Base-by-base conservation (phyloP, 2,888 invertebrate species). In the Merodon equestris region DNA sequence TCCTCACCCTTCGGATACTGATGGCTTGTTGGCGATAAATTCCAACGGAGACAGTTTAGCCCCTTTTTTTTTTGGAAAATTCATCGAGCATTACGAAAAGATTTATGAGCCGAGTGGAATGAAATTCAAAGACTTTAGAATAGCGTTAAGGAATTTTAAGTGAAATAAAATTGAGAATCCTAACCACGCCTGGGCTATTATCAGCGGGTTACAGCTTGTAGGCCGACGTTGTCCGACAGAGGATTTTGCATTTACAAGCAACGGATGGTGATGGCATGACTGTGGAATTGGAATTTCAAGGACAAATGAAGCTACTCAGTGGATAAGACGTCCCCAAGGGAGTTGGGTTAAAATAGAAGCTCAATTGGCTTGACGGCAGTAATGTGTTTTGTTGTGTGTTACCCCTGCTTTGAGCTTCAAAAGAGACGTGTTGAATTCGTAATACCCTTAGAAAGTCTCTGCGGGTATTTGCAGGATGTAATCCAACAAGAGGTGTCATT, bases 161-260 rank as follows among this genome's bases (percentile, higher is more conserved):
- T 63, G 56, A 63, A 71, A 56, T 56, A 34, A 61, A 71, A 71
- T 61, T 56, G 47, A 57, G 42, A 53, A 61, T 48, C 17, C 47
- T 56, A 19, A 44, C 27, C 36, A 42, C 12, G 14, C n/a, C 12
- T n/a, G 38, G 54, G 18, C n/a, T 34, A 36, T 36, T 36, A 10
- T 10, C 10, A 10, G 36, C 10, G 17, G 54, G 47, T 19, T 14
- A 27, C 36, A 57, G 51, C 34, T 53, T 57, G 45, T 45, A 58
- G 73, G 61, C 61, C 63, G 63, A 57, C 61, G 63, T 42, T 61
- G 70, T 61, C 61, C 61, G 70, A 61, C 48, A 50, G 42, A 27
- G 34, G 40, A 42, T 18, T 61, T 61, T 48, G 19, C 5, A n/a
- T n/a, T 12, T 9, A 36, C 15, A 53, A n/a, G 19, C 40, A 53